Base-by-base conservation (phyloP, 2,797 vertebrate species). In the Poecilia gillii region DNA sequence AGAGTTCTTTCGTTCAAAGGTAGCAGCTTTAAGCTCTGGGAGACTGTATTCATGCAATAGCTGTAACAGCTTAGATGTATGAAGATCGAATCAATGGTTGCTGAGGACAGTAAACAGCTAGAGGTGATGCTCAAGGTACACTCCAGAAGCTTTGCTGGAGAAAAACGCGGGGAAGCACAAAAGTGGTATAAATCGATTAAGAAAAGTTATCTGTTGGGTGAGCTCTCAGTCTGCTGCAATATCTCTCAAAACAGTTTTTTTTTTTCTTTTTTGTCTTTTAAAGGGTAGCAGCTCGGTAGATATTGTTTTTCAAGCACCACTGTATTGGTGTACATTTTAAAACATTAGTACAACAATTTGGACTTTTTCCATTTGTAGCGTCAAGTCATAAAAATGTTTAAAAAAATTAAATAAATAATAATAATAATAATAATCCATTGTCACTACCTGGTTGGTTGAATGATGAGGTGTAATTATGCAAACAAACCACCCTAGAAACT, bases 81-180 rank as follows among this genome's bases (percentile, higher is more conserved):
- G 74, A 84, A 82, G 59, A 75, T 79, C 31, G 81, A 81, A 88
- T 88, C 82, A 0, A 86, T 87, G 90, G 74, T 47, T 78, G 82
- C 76, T 84, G 85, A 87, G 85, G 83, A 87, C 66, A 78, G 70
- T 62, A 66, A 68, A 70, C 84, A 73, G 81, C 53, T 81, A 80
- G 64, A 36, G 55, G 45, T 45, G 74, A 80, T 84, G 79, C 68
- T 81, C 53, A 84, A 36, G 46, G 78, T 77, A 59, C 57, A 74
- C 85, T 64, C 66, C 39, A 62, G 75, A 57, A 76, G 14, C 36
- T 84, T 73, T 76, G 73, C 59, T n/a, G 43, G 46, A 74, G 59
- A 49, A 76, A 79, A 46, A 23, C 66, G 74, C 49, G 47, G 45
- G 51, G 46, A 43, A 20, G 78, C 73, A 57, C 80, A 73, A 79